Evolutionary conservation across 2,888 invertebrate species (phyloP).

Genomic region (Anarsia innoxiella): DNA sequence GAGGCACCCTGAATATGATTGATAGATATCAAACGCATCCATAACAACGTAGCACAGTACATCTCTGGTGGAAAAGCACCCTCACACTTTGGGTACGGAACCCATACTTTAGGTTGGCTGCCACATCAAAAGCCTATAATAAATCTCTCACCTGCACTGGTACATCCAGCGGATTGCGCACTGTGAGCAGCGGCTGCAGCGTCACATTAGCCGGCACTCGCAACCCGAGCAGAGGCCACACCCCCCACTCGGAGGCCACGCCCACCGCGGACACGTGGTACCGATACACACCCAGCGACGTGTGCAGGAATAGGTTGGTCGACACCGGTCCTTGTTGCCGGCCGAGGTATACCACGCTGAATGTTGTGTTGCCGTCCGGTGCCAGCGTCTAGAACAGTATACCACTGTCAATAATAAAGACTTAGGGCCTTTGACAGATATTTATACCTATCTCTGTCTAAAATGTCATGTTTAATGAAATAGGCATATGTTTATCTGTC

Average conservation of each 20-base stretch:
- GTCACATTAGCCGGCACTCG: constrained; percentile 94
- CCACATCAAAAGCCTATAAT: no score
- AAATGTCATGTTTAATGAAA: no score
- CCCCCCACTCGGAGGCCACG: constrained; percentile 91
- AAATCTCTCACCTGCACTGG: constrained; percentile 84
- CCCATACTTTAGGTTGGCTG: no score
- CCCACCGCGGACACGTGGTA: constrained; percentile 91
- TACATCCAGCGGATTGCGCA: constrained; percentile 95
- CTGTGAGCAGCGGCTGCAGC: constrained; percentile 89
- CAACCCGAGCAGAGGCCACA: constrained; percentile 92
- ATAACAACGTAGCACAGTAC: no score
- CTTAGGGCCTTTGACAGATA: no score
- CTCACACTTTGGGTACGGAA: no score
- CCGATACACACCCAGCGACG: constrained; percentile 92
- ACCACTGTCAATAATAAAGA: no score
- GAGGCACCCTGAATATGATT: no score
- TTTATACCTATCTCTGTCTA: no score
- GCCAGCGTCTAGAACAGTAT: constrained; percentile 89
- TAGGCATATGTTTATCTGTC: no score
- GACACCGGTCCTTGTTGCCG: constrained; percentile 91
- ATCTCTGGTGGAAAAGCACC: no score
- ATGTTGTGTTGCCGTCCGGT: constrained; percentile 93
- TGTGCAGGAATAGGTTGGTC: constrained; percentile 94
- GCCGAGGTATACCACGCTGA: constrained; percentile 96
- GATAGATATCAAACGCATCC: no score